Evolutionary conservation across 2,888 invertebrate species (phyloP).

Genomic region (Phorcus lineatus): DNA sequence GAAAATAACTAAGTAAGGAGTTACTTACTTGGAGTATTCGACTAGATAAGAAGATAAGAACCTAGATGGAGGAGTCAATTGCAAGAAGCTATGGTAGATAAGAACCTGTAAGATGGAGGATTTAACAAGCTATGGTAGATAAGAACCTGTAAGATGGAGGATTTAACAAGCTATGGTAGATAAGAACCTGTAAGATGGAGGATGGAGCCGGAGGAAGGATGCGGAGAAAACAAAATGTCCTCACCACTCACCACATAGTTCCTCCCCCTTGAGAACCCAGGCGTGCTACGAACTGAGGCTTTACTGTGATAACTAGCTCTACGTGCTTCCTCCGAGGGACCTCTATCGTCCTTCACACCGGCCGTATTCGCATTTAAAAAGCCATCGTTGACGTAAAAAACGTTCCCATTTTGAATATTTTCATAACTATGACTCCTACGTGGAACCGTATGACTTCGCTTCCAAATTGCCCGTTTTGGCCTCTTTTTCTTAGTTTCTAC

Average conservation of each 20-base stretch:
- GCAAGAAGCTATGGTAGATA: no score
- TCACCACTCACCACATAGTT: slow-evolving; percentile 46
- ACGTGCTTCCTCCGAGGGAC: slow-evolving; percentile 11
- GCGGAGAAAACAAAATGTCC: background rate
- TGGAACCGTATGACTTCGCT: slow-evolving; percentile 40
- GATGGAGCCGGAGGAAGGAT: background rate
- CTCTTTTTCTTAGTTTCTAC: slow-evolving; percentile 35
- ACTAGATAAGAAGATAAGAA: no score
- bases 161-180: no score
- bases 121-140: no score
- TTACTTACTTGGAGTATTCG: no score
- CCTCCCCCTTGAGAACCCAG: slow-evolving; percentile 34
- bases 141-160: no score
- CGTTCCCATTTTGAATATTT: slow-evolving; percentile 40
- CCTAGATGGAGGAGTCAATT: no score
- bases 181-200: background rate
- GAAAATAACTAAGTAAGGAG: no score
- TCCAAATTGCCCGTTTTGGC: slow-evolving; percentile 28
- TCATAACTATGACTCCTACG: slow-evolving; percentile 41
- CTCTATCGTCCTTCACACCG: background rate
- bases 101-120: no score
- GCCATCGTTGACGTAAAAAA: slow-evolving; percentile 56
- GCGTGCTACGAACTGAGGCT: slow-evolving; percentile 38
- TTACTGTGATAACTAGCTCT: slow-evolving; percentile 37
- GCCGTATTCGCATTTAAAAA: slow-evolving; percentile 30